Evolutionary conservation across 1,140 invertebrate genomes (phyloP).

Genomic region (Tachypleus tridentatus): DNA sequence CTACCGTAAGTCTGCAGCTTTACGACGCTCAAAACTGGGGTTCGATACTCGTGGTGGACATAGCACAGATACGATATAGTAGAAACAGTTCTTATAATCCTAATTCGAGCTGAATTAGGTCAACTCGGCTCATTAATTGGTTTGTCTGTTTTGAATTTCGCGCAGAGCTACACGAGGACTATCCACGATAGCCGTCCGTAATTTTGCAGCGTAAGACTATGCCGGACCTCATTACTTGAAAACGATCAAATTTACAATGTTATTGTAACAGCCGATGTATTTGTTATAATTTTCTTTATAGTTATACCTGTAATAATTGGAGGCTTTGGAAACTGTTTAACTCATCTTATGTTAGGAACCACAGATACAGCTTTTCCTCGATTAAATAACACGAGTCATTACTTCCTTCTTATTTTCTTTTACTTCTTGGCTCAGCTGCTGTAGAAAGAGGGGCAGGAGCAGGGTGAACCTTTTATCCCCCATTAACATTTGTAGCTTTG

Average conservation of each 20-base stretch:
- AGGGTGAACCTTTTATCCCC: constrained; percentile 54
- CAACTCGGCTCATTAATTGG: too few species aligned
- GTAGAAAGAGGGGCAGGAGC: constrained; percentile 47
- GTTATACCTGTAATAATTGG: constrained; percentile 64
- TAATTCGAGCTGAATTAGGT: too few species aligned
- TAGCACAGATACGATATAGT: too few species aligned
- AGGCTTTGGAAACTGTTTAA: constrained; percentile 62
- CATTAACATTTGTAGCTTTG: constrained; percentile 38
- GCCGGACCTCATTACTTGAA: constrained; percentile 37
- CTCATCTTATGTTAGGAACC: constrained; percentile 54
- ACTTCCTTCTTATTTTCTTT: constrained; percentile 44
- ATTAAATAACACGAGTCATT: constrained; percentile 66
- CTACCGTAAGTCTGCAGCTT: too few species aligned
- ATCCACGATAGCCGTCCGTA: too few species aligned
- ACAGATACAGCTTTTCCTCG: constrained; percentile 62
- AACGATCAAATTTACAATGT: constrained; percentile 58
- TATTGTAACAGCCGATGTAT: constrained; percentile 56
- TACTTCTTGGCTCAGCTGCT: constrained; percentile 44
- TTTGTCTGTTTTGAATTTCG: too few species aligned
- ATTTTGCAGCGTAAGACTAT: too few species aligned
- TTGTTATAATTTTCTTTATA: constrained; percentile 68
- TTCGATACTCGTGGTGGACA: too few species aligned
- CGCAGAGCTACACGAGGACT: too few species aligned
- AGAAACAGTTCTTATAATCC: too few species aligned
- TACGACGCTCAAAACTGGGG: too few species aligned